These are phyloP conservation scores for Anoplolepis gracilipes DNA, from an alignment of 1,140 invertebrate species.

Conservation along the genomic window DNA sequence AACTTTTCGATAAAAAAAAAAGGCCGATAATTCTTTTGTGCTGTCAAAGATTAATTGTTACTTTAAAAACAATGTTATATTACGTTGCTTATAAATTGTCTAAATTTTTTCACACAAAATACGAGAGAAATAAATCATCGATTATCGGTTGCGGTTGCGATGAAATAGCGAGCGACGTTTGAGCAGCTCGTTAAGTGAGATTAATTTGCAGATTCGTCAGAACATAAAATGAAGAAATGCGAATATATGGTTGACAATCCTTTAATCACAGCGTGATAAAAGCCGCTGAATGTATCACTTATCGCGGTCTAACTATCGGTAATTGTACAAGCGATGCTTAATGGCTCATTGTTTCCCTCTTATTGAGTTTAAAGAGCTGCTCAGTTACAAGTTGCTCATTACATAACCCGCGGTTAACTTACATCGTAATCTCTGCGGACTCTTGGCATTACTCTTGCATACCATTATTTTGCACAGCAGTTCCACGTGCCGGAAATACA, in stretches of 20 bases:
- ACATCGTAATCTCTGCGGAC: constrained; percentile 6
- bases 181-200: neutral
- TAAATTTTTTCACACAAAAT: neutral
- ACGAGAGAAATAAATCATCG: neutral
- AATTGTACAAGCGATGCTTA: constrained; percentile 36
- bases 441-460: constrained; percentile 10
- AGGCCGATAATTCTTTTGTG: neutral
- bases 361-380: neutral
- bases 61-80: neutral
- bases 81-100: neutral
- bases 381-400: neutral
- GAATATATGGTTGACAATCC: neutral
- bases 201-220: neutral
- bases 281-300: constrained; percentile 32
- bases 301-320: constrained; percentile 15
- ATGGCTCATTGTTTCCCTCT: constrained; percentile 45
- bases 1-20: neutral
- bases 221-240: constrained; percentile 19
- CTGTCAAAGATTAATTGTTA: neutral
- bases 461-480: neutral
- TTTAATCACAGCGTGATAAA: constrained; percentile 42
- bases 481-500: neutral
- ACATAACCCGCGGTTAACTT: constrained; percentile 21
- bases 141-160: neutral
- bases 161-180: neutral